Evolutionary conservation across 1,140 invertebrate species (phyloP).

Genomic region (Camponotus pennsylvanicus): DNA sequence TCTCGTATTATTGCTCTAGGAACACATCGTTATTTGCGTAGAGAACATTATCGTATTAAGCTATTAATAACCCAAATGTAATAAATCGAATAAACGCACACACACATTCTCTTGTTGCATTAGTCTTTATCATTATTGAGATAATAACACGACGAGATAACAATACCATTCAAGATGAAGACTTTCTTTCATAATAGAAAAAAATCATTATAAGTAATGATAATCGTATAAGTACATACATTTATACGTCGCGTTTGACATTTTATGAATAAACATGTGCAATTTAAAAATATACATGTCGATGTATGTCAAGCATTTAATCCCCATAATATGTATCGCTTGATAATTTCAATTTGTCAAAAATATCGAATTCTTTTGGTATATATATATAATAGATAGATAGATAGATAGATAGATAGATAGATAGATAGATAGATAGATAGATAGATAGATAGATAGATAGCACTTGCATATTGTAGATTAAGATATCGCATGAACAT

Average conservation of each 20-base stretch:
- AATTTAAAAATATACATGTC: background rate
- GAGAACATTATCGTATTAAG: slow-evolving; percentile 49
- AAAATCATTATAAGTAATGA: background rate
- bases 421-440: no score
- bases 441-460: no score
- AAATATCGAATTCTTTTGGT: background rate
- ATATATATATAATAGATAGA: no score
- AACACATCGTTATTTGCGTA: slow-evolving; percentile 32
- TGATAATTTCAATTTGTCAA: slow-evolving; percentile 29
- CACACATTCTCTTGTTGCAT: background rate
- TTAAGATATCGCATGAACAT: background rate
- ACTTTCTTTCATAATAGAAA: background rate
- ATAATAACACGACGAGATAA: slow-evolving; percentile 7
- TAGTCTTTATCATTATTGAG: background rate
- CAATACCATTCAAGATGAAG: background rate
- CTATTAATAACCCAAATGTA: slow-evolving; percentile 62
- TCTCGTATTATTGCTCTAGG: background rate
- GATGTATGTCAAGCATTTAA: background rate
- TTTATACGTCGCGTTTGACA: background rate
- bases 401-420: no score
- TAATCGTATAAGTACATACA: background rate
- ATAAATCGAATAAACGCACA: background rate
- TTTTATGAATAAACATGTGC: background rate
- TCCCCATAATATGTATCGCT: background rate
- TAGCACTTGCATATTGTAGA: background rate